phyloP scores from a whole-genome alignment of 2,888 invertebrate genomes.

The Epirrita christyi region DNA sequence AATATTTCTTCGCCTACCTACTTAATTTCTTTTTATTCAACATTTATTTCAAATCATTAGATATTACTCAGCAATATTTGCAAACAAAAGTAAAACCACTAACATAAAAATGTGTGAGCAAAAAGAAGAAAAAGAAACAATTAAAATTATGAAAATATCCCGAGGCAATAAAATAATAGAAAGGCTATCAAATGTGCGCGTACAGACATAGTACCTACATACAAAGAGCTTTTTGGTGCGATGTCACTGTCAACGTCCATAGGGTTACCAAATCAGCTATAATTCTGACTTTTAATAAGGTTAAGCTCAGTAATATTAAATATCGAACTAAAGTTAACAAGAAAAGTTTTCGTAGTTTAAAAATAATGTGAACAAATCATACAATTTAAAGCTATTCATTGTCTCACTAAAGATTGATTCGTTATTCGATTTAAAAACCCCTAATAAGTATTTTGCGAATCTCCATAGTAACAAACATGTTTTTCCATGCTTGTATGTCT shows the following conservation, averaged over 20 bases:
- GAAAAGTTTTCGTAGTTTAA: too few species aligned
- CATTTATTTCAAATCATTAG: constrained; percentile 3
- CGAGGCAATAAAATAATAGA: constrained; percentile 28
- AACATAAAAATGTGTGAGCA: constrained; percentile 14
- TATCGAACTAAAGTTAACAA: too few species aligned
- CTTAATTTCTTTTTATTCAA: not conserved
- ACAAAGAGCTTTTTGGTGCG: constrained; percentile 22
- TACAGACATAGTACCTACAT: constrained; percentile 6
- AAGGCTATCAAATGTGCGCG: constrained; percentile 23
- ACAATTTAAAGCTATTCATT: too few species aligned
- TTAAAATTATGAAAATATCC: constrained; percentile 19
- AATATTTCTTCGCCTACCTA: not conserved
- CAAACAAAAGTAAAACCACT: constrained; percentile 19
- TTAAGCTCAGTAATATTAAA: too few species aligned
- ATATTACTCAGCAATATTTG: constrained; percentile 14
- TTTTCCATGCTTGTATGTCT: too few species aligned
- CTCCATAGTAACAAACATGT: too few species aligned
- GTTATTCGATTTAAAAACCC: too few species aligned
- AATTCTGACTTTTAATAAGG: too few species aligned
- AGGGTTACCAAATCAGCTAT: constrained; percentile 1
- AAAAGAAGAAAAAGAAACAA: constrained; percentile 9
- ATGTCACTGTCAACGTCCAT: constrained; percentile 18
- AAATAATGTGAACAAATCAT: too few species aligned
- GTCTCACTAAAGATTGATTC: too few species aligned
- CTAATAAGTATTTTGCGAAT: too few species aligned